phyloP scores from a whole-genome alignment of 2,888 invertebrate genomes.

The Lasius platythorax region DNA sequence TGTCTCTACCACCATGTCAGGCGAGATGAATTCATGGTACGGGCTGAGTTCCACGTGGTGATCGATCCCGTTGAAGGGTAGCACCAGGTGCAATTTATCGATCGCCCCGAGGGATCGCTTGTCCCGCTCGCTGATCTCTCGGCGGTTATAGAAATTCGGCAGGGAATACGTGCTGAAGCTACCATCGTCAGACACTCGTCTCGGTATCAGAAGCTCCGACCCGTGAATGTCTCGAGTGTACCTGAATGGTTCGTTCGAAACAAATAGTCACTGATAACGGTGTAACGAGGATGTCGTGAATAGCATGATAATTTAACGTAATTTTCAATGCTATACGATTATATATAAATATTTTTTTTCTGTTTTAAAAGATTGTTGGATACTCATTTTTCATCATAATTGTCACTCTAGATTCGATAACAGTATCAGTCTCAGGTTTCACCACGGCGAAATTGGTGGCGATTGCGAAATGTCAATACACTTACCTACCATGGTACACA shows the following conservation, averaged over 20 bases:
- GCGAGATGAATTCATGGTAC: constrained; percentile 87
- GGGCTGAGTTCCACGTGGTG: constrained; percentile 87
- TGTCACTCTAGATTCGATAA: constrained; percentile 1
- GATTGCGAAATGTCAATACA: constrained; percentile 55
- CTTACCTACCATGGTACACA: constrained; percentile 81
- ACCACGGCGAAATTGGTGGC: not conserved
- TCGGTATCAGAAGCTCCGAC: constrained; percentile 86
- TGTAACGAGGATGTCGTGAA: not conserved
- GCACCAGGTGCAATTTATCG: constrained; percentile 79
- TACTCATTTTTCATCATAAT: not conserved
- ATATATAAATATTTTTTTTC: not conserved
- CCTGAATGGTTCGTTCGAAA: constrained; percentile 72
- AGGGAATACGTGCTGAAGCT: constrained; percentile 86
- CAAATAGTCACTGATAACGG: not conserved
- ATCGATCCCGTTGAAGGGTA: constrained; percentile 80
- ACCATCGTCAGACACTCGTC: constrained; percentile 85
- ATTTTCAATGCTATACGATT: not conserved
- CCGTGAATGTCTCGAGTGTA: constrained; percentile 86
- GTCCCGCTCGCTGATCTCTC: constrained; percentile 66
- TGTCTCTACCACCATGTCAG: constrained; percentile 91
- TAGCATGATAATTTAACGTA: not conserved
- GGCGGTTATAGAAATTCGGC: constrained; percentile 85
- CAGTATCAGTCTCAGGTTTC: not conserved
- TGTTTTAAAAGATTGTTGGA: not conserved
- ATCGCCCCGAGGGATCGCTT: constrained; percentile 71